Conservation (phyloP, 2,113 vertebrate genomes). For the Perccottus glenii region DNA sequence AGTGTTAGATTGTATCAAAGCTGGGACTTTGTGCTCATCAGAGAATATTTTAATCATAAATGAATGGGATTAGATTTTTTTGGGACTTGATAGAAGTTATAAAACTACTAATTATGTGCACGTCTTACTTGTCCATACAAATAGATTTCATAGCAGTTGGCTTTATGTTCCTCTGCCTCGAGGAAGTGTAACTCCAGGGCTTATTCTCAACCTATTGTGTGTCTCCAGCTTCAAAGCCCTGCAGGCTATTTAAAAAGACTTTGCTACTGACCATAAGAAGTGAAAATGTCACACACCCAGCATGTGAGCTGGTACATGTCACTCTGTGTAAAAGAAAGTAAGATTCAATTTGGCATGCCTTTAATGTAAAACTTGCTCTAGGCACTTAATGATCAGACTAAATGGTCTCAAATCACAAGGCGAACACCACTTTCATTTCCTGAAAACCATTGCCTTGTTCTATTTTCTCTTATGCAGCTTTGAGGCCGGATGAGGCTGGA, state of each 20-base stretch:
- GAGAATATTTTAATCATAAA: not conserved
- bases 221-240: conserved; percentile 47
- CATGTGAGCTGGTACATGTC: conserved; percentile 18
- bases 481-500: conserved; percentile 50
- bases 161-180: conserved; percentile 10
- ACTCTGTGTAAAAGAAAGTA: conserved; percentile 12
- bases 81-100: not conserved
- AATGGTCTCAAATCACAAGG: not conserved
- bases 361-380: conserved; percentile 12
- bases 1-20: conserved; percentile 8
- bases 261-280: conserved; percentile 29
- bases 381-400: not conserved
- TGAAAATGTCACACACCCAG: conserved; percentile 44
- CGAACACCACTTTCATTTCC: conserved; percentile 49
- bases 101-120: not conserved
- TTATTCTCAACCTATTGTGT: conserved; percentile 32
- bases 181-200: conserved; percentile 3
- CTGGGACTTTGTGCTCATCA: conserved; percentile 6
- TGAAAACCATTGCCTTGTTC: conserved; percentile 22
- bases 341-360: not conserved
- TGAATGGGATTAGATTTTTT: not conserved
- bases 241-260: conserved; percentile 62
- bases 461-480: conserved; percentile 32
- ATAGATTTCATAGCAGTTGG: conserved; percentile 9
- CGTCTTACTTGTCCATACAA: conserved; percentile 1